Base-by-base conservation (phyloP, 2,888 invertebrate genomes). In the Torymus auratus region DNA sequence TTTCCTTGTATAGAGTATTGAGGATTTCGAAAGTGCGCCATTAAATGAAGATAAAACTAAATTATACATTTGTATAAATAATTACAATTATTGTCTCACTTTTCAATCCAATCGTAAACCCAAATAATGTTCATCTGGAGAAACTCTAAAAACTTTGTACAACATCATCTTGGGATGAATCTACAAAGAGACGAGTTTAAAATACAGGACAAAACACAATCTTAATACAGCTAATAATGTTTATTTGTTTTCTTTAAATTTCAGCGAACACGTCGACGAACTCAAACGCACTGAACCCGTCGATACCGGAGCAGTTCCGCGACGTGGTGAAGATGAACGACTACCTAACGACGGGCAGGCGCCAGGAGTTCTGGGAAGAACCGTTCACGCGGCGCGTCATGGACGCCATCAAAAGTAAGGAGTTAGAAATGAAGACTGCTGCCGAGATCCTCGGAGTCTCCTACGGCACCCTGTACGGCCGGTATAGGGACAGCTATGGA, bases 281-380 rank as follows among this genome's bases (percentile, higher is more conserved):
- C 82, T 89, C 90, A 75, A 91, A 89, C 82, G 88, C 88, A 77
- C 86, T 89, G 83, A 91, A 90, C 83, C 87, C 86, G 75, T 87
- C 90, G 83, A 89, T 91, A 83, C 91, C 91, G 58, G 91, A 91
- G 83, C 91, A 91, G 86, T 92, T 91, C 81, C 90, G 91, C 72
- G 95, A 96, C 91, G 96, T 97, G 60, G 94, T 97, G 80, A 96
- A 96, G 91, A 94, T 97, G 93, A 96, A 95, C 89, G 96, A 96
- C 87, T 97, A 97, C 88, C 91, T 97, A 82, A 95, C 96, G 86
- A 96, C 96, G 86, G 97, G 97, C 2, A 92, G 97, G 53, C 92
- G 97, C 72, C 97, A 97, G 81, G 97, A 97, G 91, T 97, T 97
- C 91, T 97, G 97, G 97, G 97, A 97, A 89, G 97, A 97, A 90